Percentiles rank a stretch among this genome's conserved stretches.
phyloP scores from a whole-genome alignment of 1,140 invertebrate genomes.

The Acromyrmex heyeri region DNA sequence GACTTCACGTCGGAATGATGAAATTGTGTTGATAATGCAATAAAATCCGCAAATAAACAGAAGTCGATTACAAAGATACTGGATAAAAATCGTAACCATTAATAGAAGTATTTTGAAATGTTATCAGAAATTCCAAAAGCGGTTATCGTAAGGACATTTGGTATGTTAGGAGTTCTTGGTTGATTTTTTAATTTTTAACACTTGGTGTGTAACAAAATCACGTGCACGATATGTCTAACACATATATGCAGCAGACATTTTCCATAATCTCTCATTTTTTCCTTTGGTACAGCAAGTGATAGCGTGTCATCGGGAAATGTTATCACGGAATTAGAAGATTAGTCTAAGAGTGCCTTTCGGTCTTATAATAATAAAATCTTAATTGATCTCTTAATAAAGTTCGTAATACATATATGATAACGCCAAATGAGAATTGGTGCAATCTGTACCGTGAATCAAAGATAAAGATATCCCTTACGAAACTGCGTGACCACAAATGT shows the following conservation, averaged over 20 bases:
- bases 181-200: background rate
- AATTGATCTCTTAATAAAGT: constrained; percentile 24
- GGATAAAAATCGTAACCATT: background rate
- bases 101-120: constrained; percentile 8
- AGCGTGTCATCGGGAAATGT: constrained; percentile 15
- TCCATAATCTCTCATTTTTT: constrained; percentile 16
- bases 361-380: background rate
- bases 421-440: constrained; percentile 10
- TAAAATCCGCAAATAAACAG: background rate
- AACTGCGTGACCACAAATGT: constrained; percentile 66
- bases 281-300: background rate
- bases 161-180: background rate
- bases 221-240: background rate
- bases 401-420: constrained; percentile 17
- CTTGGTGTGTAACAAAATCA: background rate
- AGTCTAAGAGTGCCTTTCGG: background rate
- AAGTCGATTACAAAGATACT: background rate
- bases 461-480: constrained; percentile 45
- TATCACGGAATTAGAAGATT: background rate
- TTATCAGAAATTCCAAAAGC: constrained; percentile 12
- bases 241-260: background rate
- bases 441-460: constrained; percentile 52
- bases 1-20: background rate
- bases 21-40: background rate
- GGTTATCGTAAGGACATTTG: constrained; percentile 22